Evolutionary conservation across 1,140 invertebrate genomes (phyloP), one percentile per base, ranked within the genome.

Genomic region (Brachionus sp.): DNA sequence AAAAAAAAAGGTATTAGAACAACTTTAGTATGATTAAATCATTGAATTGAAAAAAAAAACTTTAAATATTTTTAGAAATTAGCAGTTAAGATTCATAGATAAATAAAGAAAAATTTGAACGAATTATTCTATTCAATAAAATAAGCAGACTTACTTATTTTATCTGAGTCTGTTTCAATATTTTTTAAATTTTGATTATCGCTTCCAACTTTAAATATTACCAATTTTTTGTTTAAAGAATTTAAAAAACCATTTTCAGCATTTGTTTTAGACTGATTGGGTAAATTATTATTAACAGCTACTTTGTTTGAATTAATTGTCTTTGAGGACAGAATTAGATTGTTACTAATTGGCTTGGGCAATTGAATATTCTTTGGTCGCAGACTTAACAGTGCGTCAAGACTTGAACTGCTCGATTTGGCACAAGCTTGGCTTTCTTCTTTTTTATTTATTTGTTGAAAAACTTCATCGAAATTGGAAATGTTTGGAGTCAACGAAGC

Each of bases 151-250:
- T 75, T 75, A 75, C 70, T 75, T 75, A 9, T 46, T 75, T 75
- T 46, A 13, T 44, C 39, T 5, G 12, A 23, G 2, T 44, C 39
- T 2, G 39, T n/a, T 44, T 44, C 70, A 12, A 29, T 46, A 46
- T 5, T 44, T 46, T 75, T 75, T 13, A 5, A 4, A 57, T 57
- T 57, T 13, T 29, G 4, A 75, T 75, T 44, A 25, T 75, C 70
- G 3, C 13, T 25, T 2, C 70, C 70, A 46, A 75, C 42, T 75
- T 75, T 75, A 46, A 46, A 75, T 46, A 75, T 75, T 25, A 75
- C 70, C 16, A 70, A 70, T 39, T 70, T 70, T 70, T 70, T 70
- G 37, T 70, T 70, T 33, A 70, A 70, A 37, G n/a, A 19, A 39
- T 70, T 70, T 3, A 70, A 70, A 70, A 70, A 70, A 70, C 62